Percentiles rank a stretch among this genome's conserved stretches.
Evolutionary conservation across 2,113 vertebrate genomes (phyloP).

Genomic region (Tachysurus fulvidraco): DNA sequence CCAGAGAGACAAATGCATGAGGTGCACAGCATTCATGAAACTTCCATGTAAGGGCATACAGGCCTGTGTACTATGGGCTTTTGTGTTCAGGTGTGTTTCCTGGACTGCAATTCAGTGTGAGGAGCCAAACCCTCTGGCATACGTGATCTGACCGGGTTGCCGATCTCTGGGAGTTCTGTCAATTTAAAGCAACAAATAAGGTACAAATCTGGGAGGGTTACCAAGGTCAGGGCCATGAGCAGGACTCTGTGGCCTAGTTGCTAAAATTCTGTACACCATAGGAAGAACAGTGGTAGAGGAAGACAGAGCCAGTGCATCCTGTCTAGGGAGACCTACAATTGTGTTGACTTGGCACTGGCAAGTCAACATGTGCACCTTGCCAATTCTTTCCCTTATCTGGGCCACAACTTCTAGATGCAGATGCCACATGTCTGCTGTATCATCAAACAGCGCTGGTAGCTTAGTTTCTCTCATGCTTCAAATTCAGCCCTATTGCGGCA

Average conservation of each 20-base stretch:
- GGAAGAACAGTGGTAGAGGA: conserved; percentile 7
- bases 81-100: background rate
- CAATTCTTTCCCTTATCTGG: background rate
- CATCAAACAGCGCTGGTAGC: background rate
- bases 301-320: background rate
- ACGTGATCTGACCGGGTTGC: background rate
- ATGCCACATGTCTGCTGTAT: background rate
- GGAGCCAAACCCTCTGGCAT: background rate
- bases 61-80: background rate
- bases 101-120: background rate
- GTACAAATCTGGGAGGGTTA: conserved; percentile 7
- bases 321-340: background rate
- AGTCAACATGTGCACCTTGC: conserved; percentile 8
- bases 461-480: background rate
- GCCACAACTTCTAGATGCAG: background rate
- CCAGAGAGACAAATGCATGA: background rate
- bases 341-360: background rate
- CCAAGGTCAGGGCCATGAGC: background rate
- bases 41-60: background rate
- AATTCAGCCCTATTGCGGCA: background rate
- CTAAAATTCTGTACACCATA: conserved; percentile 21
- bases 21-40: background rate
- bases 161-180: background rate
- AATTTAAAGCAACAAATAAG: background rate
- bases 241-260: conserved; percentile 30